phyloP scores from a whole-genome alignment of 2,797 vertebrate species.

The Helostoma temminkii region DNA sequence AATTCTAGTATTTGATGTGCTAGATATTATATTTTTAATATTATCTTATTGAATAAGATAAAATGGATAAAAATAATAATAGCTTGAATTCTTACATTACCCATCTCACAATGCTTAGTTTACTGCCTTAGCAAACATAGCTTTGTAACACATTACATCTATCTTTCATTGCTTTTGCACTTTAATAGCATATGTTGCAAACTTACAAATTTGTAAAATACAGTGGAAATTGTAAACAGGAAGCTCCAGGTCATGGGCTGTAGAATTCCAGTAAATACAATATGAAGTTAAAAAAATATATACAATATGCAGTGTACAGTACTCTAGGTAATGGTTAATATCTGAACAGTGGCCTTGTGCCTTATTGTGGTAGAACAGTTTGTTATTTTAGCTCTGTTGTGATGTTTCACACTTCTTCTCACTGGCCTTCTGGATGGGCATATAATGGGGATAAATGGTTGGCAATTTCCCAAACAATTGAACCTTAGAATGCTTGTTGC shows the following conservation, averaged over 20 bases:
- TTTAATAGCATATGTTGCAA: background rate
- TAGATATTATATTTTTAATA: too few species aligned
- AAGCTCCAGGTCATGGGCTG: background rate
- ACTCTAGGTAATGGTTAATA: background rate
- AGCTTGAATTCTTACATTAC: background rate
- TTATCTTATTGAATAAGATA: too few species aligned
- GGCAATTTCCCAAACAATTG: slow-evolving; percentile 46
- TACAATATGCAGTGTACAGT: background rate
- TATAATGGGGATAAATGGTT: slow-evolving; percentile 49
- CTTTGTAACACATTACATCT: background rate
- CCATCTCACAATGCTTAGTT: background rate
- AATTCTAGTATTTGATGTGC: background rate
- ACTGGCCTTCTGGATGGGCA: background rate
- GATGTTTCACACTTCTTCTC: slow-evolving; percentile 10
- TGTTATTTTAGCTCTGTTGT: background rate
- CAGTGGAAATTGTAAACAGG: background rate
- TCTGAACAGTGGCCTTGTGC: background rate
- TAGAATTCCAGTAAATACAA: background rate
- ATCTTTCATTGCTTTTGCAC: background rate
- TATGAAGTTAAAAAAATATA: too few species aligned
- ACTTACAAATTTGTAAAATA: background rate
- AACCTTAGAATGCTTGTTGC: slow-evolving; percentile 33
- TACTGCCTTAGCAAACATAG: background rate
- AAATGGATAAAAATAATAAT: too few species aligned
- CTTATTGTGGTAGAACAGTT: background rate